Evolutionary conservation across 2,797 vertebrate species (phyloP).

Genomic region (Aplochiton taeniatus): DNA sequence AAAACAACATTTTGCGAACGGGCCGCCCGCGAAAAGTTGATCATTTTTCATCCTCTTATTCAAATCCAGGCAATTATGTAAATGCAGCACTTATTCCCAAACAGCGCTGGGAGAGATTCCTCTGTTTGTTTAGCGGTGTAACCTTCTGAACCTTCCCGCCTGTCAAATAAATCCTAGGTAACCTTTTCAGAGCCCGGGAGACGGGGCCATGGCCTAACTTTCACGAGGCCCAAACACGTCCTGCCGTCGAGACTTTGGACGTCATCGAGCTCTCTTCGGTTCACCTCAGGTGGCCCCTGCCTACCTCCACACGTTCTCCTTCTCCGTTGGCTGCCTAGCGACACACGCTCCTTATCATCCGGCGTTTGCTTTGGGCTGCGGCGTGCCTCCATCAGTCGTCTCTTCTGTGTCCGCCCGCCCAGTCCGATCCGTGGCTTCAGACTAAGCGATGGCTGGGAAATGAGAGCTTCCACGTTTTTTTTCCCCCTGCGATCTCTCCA

Average conservation of each 20-base stretch:
- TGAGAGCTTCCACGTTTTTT: too few relatives aligned
- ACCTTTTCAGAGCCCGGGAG: conserved; percentile 56
- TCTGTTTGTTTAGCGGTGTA: conserved; percentile 50
- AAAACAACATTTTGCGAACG: background rate
- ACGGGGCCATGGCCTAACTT: background rate
- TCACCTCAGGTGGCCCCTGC: too few relatives aligned
- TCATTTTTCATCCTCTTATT: conserved; percentile 61
- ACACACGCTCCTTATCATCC: too few relatives aligned
- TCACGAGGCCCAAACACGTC: conserved; percentile 11
- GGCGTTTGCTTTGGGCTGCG: too few relatives aligned
- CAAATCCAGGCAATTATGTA: conserved; percentile 56
- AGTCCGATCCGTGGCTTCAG: too few relatives aligned
- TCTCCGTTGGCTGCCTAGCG: background rate
- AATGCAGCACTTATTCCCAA: conserved; percentile 39
- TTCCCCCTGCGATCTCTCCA: background rate
- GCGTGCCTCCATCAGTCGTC: too few relatives aligned
- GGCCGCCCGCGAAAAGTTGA: background rate
- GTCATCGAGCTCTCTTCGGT: too few relatives aligned
- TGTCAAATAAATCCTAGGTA: conserved; percentile 64
- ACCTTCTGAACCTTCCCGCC: conserved; percentile 62
- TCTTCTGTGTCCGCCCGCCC: too few relatives aligned
- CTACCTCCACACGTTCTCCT: background rate
- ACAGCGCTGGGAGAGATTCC: background rate
- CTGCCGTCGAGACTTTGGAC: too few relatives aligned
- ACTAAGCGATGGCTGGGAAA: too few relatives aligned